phyloP scores from a whole-genome alignment of 1,140 invertebrate species.

The Plodia interpunctella region DNA sequence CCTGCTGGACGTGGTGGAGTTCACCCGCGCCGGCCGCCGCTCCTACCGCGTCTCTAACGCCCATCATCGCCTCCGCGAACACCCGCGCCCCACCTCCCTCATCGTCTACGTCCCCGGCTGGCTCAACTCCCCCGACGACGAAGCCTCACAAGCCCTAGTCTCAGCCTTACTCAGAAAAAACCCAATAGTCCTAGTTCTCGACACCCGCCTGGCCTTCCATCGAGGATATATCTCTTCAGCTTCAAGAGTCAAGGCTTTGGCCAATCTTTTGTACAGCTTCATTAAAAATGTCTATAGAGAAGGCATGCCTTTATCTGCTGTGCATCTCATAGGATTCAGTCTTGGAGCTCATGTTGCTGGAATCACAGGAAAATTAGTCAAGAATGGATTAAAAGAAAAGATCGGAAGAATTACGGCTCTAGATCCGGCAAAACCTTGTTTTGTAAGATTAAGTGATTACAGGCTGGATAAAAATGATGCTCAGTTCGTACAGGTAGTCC shows the following conservation, averaged over 20 bases:
- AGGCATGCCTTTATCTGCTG: conserved; percentile 61
- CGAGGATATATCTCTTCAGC: conserved; percentile 52
- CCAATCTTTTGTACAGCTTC: conserved; percentile 44
- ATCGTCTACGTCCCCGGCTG: conserved; percentile 56
- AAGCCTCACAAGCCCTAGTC: conserved; percentile 44
- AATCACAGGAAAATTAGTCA: conserved; percentile 82
- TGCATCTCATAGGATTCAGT: conserved; percentile 88
- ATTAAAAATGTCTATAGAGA: conserved; percentile 36
- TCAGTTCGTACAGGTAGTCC: conserved; percentile 72
- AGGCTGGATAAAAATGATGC: conserved; percentile 65
- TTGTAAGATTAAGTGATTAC: conserved; percentile 51
- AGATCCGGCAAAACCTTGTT: conserved; percentile 84
- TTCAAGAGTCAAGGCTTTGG: conserved; percentile 40
- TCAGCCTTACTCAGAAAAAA: conserved; percentile 42
- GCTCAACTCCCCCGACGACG: conserved; percentile 61
- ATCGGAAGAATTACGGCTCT: conserved; percentile 86
- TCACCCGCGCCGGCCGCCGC: conserved; percentile 24
- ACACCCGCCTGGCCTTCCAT: conserved; percentile 45
- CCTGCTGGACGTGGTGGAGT: conserved; percentile 41
- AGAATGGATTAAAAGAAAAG: conserved; percentile 70
- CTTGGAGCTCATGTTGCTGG: conserved; percentile 87
- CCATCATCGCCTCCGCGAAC: conserved; percentile 25
- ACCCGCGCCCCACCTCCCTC: conserved; percentile 21
- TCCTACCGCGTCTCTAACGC: conserved; percentile 35
- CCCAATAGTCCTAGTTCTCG: conserved; percentile 40